A percentile compares a stretch with the other conserved stretches of the same genome.
Evolutionary conservation across 2,113 vertebrate species (phyloP).

Genomic region (Prionailurus viverrinus): DNA sequence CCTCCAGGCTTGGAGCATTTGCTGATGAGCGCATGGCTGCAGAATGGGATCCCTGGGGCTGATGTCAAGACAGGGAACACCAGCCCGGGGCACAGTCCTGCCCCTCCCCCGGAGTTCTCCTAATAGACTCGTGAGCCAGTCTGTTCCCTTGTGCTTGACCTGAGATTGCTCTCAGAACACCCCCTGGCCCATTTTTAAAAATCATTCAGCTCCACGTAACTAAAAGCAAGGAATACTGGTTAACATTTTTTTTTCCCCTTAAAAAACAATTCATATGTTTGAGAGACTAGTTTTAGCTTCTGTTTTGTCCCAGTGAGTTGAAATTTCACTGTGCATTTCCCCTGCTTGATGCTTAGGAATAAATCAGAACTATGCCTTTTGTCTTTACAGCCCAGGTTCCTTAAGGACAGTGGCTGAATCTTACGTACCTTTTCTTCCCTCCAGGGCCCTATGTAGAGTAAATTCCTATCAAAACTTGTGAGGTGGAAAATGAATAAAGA

Average conservation of each 20-base stretch:
- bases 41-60: constrained; percentile 19
- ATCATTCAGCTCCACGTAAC: neutral
- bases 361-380: neutral
- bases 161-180: neutral
- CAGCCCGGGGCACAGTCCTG: neutral
- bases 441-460: neutral
- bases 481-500: neutral
- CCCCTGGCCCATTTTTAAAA: neutral
- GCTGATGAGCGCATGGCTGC: neutral
- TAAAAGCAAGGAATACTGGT: neutral
- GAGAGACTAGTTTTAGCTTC: neutral
- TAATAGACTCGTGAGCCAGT: neutral
- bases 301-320: neutral
- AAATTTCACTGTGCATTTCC: constrained; percentile 32
- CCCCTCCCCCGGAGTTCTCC: neutral
- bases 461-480: neutral
- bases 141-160: fast-evolving
- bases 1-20: constrained; percentile 67
- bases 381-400: neutral
- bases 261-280: neutral
- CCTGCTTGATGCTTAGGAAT: neutral
- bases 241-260: neutral
- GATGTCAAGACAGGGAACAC: constrained; percentile 16
- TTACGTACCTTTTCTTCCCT: neutral
- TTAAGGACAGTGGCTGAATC: neutral